Base-by-base conservation (phyloP, 2,888 invertebrate species). In the Leptopilina drosophilae region DNA sequence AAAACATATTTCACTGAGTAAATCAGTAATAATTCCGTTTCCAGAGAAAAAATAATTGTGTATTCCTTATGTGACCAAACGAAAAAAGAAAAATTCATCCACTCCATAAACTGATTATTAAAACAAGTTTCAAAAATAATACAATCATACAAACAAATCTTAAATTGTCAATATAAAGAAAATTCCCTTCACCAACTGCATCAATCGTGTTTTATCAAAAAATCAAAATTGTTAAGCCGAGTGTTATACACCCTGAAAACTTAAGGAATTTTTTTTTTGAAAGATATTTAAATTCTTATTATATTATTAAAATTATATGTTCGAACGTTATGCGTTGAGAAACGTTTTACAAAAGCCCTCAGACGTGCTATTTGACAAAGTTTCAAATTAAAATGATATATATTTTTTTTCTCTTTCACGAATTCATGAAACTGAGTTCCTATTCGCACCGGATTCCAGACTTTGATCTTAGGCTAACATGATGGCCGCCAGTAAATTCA, bases 401-500 rank as follows among this genome's bases (percentile, higher is more conserved):
- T 42, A 42, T 80, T 33, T 33, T 2, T 77, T 81, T 80, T 78
- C 77, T 80, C 75, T 49, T 56, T n/a, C 49, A 53, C 14, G 67
- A 73, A 77, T 26, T 20, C 56, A 66, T 40, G 15, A 66, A 59
- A 66, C 53, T 62, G 82, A 78, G 78, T 78, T 76, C 65, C 64
- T 78, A 73, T 82, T 82, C 81, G 82, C 88, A 88, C 86, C 88
- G 88, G 87, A 83, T 77, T 73, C 75, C 53, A 76, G 85, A 82
- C 83, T 86, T 85, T 84, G 85, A 88, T 84, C 85, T 85, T 84
- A 76, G 81, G 79, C 85, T 87, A 88, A 87, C 83, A 87, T 87
- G 56, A 73, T 73, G 88, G 87, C 87, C 83, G 87, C 85, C 85
- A 82, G 73, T 84, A 87, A 84, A 85, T 85, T 85, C 82, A 84